Evolutionary conservation across 2,797 vertebrate genomes (phyloP).

Genomic region (Avahi laniger): DNA sequence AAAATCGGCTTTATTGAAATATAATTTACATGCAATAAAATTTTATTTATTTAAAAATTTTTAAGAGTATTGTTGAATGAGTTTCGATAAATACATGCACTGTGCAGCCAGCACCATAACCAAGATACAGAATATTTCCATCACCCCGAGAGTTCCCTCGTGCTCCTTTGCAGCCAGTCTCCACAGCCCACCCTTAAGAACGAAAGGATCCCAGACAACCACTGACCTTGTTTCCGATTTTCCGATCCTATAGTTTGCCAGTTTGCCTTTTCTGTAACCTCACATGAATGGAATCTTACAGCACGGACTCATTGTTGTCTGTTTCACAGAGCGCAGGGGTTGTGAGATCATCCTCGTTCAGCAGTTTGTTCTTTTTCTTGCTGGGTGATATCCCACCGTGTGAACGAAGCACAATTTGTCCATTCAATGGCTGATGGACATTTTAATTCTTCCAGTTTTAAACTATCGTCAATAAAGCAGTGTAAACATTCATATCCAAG

Average conservation of each 20-base stretch:
- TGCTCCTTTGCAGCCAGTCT: not conserved
- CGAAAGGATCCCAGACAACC: not conserved
- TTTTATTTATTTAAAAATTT: not conserved
- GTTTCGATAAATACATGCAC: not conserved
- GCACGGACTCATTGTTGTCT: not conserved
- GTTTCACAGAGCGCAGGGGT: not conserved
- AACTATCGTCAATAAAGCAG: not conserved
- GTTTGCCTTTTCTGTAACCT: not conserved
- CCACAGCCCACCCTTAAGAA: not conserved
- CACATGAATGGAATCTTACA: not conserved
- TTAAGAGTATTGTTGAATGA: not conserved
- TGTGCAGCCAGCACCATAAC: not conserved
- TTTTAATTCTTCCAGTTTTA: not conserved
- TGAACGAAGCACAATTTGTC: not conserved
- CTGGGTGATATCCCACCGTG: no score
- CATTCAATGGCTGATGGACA: not conserved
- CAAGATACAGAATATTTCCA: not conserved
- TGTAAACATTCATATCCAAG: not conserved
- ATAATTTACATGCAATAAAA: not conserved
- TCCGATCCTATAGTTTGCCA: not conserved
- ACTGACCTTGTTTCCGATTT: not conserved
- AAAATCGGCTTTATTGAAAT: not conserved
- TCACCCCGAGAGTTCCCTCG: not conserved
- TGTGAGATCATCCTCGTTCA: not conserved
- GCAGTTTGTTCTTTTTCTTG: not conserved